phyloP scores from a whole-genome alignment of 2,113 vertebrate genomes.

The Chaetura pelagica region DNA sequence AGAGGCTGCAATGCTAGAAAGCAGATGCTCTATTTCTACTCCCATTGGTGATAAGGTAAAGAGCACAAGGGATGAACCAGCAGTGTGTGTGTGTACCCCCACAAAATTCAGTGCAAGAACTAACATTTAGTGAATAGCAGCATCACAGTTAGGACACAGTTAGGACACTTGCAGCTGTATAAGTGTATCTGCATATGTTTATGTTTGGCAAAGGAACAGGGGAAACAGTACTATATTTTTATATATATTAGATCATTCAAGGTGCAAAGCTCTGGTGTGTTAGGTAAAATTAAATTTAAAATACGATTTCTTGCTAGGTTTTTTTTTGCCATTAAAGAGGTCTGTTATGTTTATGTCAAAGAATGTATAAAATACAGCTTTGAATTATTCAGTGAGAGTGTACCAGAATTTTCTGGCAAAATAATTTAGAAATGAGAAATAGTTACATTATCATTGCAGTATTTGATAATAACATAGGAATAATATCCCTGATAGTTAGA shows the following conservation, averaged over 20 bases:
- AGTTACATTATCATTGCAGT: neutral
- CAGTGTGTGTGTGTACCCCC: fast-evolving
- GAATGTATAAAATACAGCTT: neutral
- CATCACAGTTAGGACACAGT: neutral
- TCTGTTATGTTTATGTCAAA: neutral
- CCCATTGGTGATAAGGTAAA: neutral
- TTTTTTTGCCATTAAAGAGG: neutral
- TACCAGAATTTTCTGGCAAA: neutral
- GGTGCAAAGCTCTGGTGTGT: neutral
- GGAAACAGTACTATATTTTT: neutral
- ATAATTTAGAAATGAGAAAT: neutral
- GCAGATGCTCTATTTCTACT: fast-evolving
- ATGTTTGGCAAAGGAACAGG: neutral
- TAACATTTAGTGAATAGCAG: neutral
- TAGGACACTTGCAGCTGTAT: neutral
- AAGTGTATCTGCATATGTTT: neutral
- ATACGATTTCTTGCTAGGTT: neutral
- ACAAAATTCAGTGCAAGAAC: neutral
- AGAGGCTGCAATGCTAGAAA: neutral
- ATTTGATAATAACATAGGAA: neutral
- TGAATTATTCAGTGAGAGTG: neutral
- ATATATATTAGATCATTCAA: neutral
- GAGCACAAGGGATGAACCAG: neutral
- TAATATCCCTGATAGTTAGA: neutral
- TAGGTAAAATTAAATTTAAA: neutral